A percentile compares a stretch with the other conserved stretches of the same genome.
phyloP scores from a whole-genome alignment of 1,140 invertebrate species.

The Archegozetes longisetosus region DNA sequence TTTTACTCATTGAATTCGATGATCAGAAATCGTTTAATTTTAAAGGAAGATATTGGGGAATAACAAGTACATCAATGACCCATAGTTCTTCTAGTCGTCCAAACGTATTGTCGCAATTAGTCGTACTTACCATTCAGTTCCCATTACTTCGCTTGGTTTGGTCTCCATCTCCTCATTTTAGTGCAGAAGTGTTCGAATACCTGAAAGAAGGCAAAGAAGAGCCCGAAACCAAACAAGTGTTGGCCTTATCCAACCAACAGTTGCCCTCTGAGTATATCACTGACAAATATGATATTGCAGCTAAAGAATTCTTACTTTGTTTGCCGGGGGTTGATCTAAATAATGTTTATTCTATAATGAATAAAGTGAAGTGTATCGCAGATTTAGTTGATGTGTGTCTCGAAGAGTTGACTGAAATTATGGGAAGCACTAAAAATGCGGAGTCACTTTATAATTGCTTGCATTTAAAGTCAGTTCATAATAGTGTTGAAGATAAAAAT shows the following conservation, averaged over 20 bases:
- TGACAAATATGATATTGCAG: constrained; percentile 53
- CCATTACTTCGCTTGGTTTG: constrained; percentile 78
- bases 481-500: background rate
- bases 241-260: constrained; percentile 11
- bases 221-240: constrained; percentile 18
- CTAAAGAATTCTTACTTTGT: constrained; percentile 65
- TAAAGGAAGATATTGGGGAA: constrained; percentile 15
- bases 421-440: constrained; percentile 36
- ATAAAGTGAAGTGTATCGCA: constrained; percentile 42
- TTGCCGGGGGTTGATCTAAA: constrained; percentile 76
- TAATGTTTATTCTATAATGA: constrained; percentile 61
- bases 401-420: constrained; percentile 42
- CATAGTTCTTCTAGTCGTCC: background rate
- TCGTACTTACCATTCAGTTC: constrained; percentile 86
- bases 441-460: constrained; percentile 9
- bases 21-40: constrained; percentile 64
- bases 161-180: constrained; percentile 86
- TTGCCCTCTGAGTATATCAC: constrained; percentile 24
- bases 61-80: constrained; percentile 6
- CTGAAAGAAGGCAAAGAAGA: constrained; percentile 32
- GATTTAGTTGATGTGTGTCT: constrained; percentile 40
- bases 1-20: constrained; percentile 94
- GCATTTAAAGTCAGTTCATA: constrained; percentile 3
- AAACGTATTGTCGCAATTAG: constrained; percentile 25
- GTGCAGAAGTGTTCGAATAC: constrained; percentile 79